Conservation (phyloP, 1,140 invertebrate species). For the Rhizoglyphus robini region DNA sequence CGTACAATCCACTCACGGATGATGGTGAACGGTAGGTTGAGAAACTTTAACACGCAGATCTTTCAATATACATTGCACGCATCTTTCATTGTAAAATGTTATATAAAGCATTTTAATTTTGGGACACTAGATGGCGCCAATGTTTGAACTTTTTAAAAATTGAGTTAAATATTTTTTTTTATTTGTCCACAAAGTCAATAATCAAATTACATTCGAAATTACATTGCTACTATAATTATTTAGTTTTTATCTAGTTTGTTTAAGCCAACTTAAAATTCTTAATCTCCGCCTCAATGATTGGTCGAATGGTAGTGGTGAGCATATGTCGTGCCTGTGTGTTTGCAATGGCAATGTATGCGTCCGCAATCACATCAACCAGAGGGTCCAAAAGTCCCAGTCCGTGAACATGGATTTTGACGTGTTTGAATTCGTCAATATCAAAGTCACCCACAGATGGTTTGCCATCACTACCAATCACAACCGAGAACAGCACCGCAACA, state of each 20-base stretch:
- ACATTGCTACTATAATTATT: too few species aligned
- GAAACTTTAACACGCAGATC: neutral
- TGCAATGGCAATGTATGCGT: neutral
- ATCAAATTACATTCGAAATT: neutral
- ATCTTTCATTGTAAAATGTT: too few species aligned
- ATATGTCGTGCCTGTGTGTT: conserved; percentile 3
- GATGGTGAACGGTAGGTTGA: neutral
- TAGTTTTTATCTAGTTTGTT: too few species aligned
- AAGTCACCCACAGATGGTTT: neutral
- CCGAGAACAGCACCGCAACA: neutral
- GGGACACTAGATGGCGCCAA: too few species aligned
- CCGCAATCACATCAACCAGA: neutral
- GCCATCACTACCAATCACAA: neutral
- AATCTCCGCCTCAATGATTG: conserved; percentile 1
- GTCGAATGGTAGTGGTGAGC: neutral
- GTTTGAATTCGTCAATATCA: conserved; percentile 16
- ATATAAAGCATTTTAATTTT: too few species aligned
- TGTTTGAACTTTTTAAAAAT: too few species aligned
- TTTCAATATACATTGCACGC: neutral
- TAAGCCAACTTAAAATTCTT: too few species aligned
- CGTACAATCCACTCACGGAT: neutral
- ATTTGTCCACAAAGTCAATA: neutral
- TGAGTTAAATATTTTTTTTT: too few species aligned
- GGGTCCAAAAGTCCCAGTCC: neutral
- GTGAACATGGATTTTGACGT: conserved; percentile 10